Conservation (phyloP, 2,888 invertebrate species). For the Morinoia aosen region DNA sequence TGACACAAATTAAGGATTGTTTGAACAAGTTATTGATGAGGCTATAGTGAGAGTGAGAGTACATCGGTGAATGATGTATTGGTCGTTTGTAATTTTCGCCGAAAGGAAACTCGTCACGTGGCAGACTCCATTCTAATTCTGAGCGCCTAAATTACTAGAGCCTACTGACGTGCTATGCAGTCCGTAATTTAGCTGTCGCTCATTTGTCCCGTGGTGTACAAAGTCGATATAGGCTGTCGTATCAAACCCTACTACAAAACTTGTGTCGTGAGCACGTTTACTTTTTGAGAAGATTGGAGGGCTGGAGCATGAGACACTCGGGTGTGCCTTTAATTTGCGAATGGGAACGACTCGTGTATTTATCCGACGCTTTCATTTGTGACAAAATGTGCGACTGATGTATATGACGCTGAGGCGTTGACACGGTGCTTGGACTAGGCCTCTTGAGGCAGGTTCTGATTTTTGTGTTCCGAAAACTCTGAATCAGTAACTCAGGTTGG, state of each 20-base stretch:
- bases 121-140: not conserved
- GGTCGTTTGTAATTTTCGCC: not conserved
- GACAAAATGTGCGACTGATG: too few relatives aligned
- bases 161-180: not conserved
- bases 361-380: too few relatives aligned
- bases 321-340: not conserved
- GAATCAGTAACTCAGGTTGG: too few relatives aligned
- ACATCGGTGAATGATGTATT: too few relatives aligned
- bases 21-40: too few relatives aligned
- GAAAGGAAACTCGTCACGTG: not conserved
- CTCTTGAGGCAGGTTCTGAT: too few relatives aligned
- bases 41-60: too few relatives aligned
- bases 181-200: constrained; percentile 22
- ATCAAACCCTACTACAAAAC: not conserved
- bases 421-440: too few relatives aligned
- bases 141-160: not conserved
- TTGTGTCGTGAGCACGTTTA: not conserved
- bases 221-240: constrained; percentile 7
- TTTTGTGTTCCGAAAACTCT: too few relatives aligned
- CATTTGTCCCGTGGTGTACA: not conserved
- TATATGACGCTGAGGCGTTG: too few relatives aligned
- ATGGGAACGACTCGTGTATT: not conserved
- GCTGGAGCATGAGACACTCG: not conserved
- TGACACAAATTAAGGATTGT: too few relatives aligned
- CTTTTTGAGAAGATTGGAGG: not conserved